Base-by-base conservation (phyloP, 2,888 invertebrate species). In the Nemoura dubitans region DNA sequence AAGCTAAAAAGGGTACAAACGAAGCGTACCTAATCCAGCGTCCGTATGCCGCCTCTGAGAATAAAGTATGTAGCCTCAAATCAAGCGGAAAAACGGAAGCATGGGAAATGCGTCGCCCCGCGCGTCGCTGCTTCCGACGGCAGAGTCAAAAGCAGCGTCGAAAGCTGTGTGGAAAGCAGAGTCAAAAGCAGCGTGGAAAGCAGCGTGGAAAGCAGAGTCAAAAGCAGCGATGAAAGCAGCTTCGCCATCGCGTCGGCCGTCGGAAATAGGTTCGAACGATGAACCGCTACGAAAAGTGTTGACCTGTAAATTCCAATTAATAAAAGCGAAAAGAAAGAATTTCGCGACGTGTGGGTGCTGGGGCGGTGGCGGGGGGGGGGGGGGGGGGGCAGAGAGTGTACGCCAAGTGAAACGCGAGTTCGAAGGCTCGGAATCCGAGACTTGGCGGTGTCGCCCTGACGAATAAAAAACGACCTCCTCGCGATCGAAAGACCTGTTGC, bases 401-500 rank as follows among this genome's bases (percentile, higher is more conserved):
- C 10, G 36, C 36, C 5, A 36, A 36, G 36, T 36, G 59, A 16
- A 59, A 59, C 59, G 16, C 59, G 21, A 59, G 59, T 59, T 14
- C 6, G 21, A 59, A 14, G 59, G 36, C 36, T 3, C 36, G 36
- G 36, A 36, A 36, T 36, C 10, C 36, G 36, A 36, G 36, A n/a
- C n/a, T n/a, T n/a, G n/a, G 16, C 14, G 59, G 59, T 21, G 59
- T 59, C 21, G 21, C 59, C 1, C 2, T 59, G 59, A 59, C 59
- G 21, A 59, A 59, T 59, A 14, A 59, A 59, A 59, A 59, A 59
- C 59, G 59, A 59, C 59, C 6, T 21, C 59, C 6, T 1, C 16
- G 59, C 59, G 59, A 59, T 59, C 59, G 21, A 59, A 59, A 59
- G 59, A 59, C 59, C 59, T 59, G 59, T 59, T 59, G 59, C 59